A percentile compares a stretch with the other conserved stretches of the same genome.
Conservation (phyloP, 2,797 vertebrate species). For the Acanthis flammea region DNA sequence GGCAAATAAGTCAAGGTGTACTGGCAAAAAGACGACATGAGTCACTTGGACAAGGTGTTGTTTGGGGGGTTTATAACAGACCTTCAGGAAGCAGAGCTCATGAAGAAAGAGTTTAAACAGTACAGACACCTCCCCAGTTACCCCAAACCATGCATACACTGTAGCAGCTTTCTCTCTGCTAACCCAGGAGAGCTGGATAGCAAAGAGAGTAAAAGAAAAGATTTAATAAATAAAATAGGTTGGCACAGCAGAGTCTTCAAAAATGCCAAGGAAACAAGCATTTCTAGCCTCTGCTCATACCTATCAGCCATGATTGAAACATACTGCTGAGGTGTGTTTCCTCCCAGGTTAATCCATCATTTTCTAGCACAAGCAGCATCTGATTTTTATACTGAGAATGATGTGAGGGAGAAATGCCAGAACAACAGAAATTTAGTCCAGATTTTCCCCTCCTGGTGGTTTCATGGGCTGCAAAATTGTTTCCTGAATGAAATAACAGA, state of each 20-base stretch:
- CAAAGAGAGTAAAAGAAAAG: neutral
- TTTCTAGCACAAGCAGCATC: neutral
- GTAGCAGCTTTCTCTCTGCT: neutral
- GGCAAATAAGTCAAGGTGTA: neutral
- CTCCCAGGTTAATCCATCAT: neutral
- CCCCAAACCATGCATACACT: neutral
- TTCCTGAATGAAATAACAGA: constrained; percentile 35
- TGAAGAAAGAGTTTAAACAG: neutral
- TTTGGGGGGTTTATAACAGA: neutral
- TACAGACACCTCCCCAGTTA: neutral
- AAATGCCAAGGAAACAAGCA: neutral
- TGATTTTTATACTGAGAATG: neutral
- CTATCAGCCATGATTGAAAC: neutral
- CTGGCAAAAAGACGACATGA: neutral
- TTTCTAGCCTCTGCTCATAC: neutral
- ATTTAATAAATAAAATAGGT: neutral
- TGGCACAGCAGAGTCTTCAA: neutral
- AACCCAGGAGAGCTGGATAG: neutral
- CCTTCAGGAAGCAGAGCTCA: neutral
- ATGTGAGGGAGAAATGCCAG: neutral
- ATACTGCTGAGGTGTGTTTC: neutral
- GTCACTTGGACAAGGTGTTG: neutral
- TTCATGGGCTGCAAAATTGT: constrained; percentile 10
- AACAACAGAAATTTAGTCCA: neutral
- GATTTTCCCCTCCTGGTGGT: neutral